Base-by-base conservation (phyloP, 2,888 invertebrate genomes). In the Eurytoma adleriae region DNA sequence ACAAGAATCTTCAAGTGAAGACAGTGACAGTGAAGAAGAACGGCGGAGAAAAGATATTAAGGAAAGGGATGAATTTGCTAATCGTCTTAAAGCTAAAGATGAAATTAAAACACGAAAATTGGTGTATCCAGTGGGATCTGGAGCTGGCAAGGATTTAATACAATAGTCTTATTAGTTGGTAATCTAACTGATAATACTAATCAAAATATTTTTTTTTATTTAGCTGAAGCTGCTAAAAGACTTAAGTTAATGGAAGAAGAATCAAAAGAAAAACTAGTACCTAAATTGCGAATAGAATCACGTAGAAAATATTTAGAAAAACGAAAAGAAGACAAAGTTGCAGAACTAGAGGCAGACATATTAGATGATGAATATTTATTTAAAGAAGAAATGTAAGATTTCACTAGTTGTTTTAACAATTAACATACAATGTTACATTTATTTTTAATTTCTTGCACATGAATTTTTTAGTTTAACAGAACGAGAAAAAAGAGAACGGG, bases 361-460 rank as follows among this genome's bases (percentile, higher is more conserved):
- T 92, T 94, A 67, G 99, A 99, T 91, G 99, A 99, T 92, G 98
- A 99, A 91, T 97, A 96, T 89, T 93, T 99, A 0, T 99, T 99
- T 91, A 95, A 96, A 74, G 96, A 97, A 83, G 94, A 95, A 88
- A 93, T 95, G 96, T 97, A 93, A 48, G 70, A 69, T 52, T 72
- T 16, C 0, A 13, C 2, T 18, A 13, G 20, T 72, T 62, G 7
- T 48, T 2, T 68, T 77, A 56, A 18, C 48, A 52, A 56, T 3
- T 56, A 30, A 82, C 67, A 81, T 72, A 12, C 56, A 52, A 67
- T 68, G 30, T 4, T 66, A 27, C 18, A 64, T 27, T 68, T 71
- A 66, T 62, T 61, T 50, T 52, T 4, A 52, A n/a, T 57, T 40
- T 10, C 10, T 10, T 40, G 69, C 52, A 18, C 24, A 18, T 12